Evolutionary conservation across 2,113 vertebrate species (phyloP).

Genomic region (Xiphorhynchus elegans): DNA sequence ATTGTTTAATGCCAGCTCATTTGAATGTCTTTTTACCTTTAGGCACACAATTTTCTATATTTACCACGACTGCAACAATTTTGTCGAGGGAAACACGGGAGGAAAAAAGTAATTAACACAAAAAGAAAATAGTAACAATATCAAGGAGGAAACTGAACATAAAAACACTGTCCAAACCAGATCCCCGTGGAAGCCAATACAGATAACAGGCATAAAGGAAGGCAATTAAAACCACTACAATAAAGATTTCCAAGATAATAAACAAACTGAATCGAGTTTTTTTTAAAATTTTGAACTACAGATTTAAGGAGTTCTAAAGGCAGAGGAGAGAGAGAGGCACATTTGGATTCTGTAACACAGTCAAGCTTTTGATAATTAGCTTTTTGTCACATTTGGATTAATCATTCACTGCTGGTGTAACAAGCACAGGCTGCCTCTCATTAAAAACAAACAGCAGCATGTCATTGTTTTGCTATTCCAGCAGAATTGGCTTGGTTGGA

Average conservation of each 20-base stretch:
- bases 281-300: neutral
- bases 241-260: neutral
- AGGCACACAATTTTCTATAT: neutral
- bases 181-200: neutral
- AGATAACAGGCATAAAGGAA: neutral
- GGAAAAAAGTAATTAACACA: neutral
- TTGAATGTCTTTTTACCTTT: neutral
- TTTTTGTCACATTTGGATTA: neutral
- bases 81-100: neutral
- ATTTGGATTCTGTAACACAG: neutral
- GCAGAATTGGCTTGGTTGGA: neutral
- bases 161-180: neutral
- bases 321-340: neutral
- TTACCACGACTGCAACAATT: neutral
- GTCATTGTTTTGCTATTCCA: neutral
- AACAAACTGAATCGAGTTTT: neutral
- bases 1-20: neutral
- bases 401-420: neutral
- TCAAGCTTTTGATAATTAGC: neutral
- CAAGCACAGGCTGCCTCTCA: neutral
- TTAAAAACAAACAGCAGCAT: neutral
- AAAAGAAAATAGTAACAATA: neutral
- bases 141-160: neutral
- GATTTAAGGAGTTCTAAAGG: neutral
- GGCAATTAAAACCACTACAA: neutral